Percentiles rank a stretch among this genome's conserved stretches.
These are phyloP conservation scores for Andrena haemorrhoa DNA, from an alignment of 2,888 invertebrate species.

Conservation along the genomic window DNA sequence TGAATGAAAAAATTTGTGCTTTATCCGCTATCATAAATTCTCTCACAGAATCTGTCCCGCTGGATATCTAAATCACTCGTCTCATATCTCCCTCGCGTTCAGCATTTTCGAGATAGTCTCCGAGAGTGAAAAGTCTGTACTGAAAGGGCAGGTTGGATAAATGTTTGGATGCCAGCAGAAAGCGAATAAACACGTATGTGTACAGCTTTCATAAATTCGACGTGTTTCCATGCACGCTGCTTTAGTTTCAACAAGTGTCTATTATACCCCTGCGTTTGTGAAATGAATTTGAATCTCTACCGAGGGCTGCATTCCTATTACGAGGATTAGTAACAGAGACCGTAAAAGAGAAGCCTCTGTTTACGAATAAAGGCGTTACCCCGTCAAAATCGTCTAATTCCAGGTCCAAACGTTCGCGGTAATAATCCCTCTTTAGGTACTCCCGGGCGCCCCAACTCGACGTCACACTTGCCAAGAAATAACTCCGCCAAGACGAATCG, in stretches of 20 bases:
- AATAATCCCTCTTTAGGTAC: not conserved
- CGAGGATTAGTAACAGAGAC: no score
- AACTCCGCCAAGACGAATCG: not conserved
- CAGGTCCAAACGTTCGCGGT: no score
- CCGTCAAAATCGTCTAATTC: no score
- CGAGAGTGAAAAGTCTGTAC: slow-evolving; percentile 31
- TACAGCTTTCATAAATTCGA: not conserved
- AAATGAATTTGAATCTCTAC: no score
- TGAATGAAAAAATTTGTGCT: not conserved
- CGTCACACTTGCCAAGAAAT: not conserved
- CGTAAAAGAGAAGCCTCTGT: no score
- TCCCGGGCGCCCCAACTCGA: not conserved
- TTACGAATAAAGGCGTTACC: no score
- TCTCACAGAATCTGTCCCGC: slow-evolving; percentile 39
- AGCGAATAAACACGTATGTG: not conserved
- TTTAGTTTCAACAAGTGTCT: no score
- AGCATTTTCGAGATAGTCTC: slow-evolving; percentile 43
- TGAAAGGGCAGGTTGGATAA: slow-evolving; percentile 20
- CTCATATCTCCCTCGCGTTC: slow-evolving; percentile 32
- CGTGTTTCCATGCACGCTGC: no score
- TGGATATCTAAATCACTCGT: slow-evolving; percentile 51
- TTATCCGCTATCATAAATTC: slow-evolving; percentile 44
- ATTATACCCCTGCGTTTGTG: no score
- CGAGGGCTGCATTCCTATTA: no score
- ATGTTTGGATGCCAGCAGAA: not conserved